Evolutionary conservation across 2,888 invertebrate species (phyloP).

Genomic region (Dastarcus helophoroides): DNA sequence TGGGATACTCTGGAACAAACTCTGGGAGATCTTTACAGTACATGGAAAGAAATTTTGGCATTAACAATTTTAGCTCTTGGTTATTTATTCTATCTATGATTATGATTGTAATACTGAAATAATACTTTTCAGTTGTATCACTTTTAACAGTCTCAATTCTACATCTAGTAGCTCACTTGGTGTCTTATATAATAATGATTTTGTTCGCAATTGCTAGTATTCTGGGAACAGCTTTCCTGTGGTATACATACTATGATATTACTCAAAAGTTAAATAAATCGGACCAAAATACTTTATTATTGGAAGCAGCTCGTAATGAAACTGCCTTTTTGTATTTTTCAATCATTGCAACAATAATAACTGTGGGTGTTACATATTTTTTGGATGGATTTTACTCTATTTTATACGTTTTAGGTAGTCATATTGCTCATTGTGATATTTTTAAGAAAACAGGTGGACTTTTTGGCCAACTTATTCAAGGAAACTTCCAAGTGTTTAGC

Average conservation of each 20-base stretch:
- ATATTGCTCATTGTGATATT: conserved; percentile 62
- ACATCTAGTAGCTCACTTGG: conserved; percentile 69
- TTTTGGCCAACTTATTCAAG: conserved; percentile 74
- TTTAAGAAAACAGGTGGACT: conserved; percentile 68
- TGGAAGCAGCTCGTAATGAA: conserved; percentile 77
- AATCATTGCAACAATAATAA: conserved; percentile 76
- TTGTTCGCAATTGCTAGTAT: conserved; percentile 65
- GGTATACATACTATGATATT: conserved; percentile 81
- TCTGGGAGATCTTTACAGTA: conserved; percentile 75
- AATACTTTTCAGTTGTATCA: conserved; percentile 58
- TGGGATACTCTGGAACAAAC: conserved; percentile 85
- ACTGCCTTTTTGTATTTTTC: conserved; percentile 74
- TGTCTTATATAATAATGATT: conserved; percentile 81
- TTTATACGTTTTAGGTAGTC: conserved; percentile 47
- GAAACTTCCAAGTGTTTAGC: conserved; percentile 83
- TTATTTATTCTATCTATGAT: conserved; percentile 38
- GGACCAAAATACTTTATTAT: conserved; percentile 41
- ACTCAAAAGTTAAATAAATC: conserved; percentile 50
- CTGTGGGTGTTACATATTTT: conserved; percentile 47
- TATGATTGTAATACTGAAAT: conserved; percentile 3
- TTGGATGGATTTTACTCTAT: conserved; percentile 5
- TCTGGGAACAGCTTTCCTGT: conserved; percentile 66
- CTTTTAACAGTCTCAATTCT: conserved; percentile 72
- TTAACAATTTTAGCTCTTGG: conserved; percentile 72
- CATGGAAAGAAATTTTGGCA: conserved; percentile 76